Conservation (phyloP, 1,140 invertebrate species). For the Diabrotica virgifera region DNA sequence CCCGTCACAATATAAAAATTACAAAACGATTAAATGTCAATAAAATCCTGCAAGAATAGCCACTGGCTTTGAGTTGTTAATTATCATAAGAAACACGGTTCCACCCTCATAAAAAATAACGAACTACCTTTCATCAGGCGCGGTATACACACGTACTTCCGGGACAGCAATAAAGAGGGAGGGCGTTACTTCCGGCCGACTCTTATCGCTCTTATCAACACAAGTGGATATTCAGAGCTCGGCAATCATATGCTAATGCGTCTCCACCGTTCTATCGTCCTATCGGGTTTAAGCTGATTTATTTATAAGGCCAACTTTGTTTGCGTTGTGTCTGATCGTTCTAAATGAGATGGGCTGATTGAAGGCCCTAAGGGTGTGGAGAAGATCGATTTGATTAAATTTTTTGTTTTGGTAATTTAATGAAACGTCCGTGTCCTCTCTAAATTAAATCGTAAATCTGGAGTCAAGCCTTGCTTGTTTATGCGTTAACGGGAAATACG, state of each 20-base stretch:
- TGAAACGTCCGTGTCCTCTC: neutral
- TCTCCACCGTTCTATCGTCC: constrained; percentile 4
- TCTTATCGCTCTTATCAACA: constrained; percentile 35
- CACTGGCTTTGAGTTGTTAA: neutral
- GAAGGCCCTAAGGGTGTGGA: neutral
- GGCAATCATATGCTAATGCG: constrained; percentile 36
- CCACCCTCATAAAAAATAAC: constrained; percentile 35
- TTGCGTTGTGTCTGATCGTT: constrained; percentile 18
- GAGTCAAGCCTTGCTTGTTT: neutral
- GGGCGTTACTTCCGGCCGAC: constrained; percentile 33
- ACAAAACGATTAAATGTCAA: neutral
- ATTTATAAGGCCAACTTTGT: constrained; percentile 31
- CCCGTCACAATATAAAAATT: no score
- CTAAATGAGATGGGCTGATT: neutral
- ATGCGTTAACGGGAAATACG: no score
- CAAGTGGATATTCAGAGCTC: constrained; percentile 31
- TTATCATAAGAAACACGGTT: constrained; percentile 2
- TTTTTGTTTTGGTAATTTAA: neutral
- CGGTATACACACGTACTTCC: constrained; percentile 35
- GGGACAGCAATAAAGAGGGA: constrained; percentile 35
- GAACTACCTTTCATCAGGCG: constrained; percentile 38
- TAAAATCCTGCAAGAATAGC: neutral
- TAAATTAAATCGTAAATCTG: neutral
- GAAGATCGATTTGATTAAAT: neutral
- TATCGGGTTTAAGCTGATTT: constrained; percentile 26